Evolutionary conservation across 2,797 vertebrate species (phyloP), one percentile per base, ranked within the genome.

Genomic region (Gobio occitaniae): DNA sequence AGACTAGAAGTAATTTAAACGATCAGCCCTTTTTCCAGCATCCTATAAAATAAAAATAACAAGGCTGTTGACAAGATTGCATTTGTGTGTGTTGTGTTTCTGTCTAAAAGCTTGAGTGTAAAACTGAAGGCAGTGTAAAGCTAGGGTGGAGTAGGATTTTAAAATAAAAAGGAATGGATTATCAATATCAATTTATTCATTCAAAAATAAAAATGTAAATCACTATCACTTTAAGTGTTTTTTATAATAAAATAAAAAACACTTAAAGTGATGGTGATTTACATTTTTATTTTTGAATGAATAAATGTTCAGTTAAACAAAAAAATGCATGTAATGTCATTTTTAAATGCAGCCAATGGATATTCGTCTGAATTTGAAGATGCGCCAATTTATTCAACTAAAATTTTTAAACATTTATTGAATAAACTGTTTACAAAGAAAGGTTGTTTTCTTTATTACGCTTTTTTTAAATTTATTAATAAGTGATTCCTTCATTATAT

Each of bases 11-110:
- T 71, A 48, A 79, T 79, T 68, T n/a, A 54, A 68, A 41, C 56
- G 16, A 66, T 68, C 29, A 21, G 36, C 44, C 13, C 63, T 38
- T 77, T 59, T 69, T 79, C 63, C 78, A 80, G 47, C 29, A 16
- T 68, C 47, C 44, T 38, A 80, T 80, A 80, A 80, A 69, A 80
- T 36, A 32, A 29, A 61, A 78, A 78, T 61, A 78, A 78, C 75
- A 78, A 61, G 75, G 38, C n/a, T 61, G 75, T 78, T 78, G 75
- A 78, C 54, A 79, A 79, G 76, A 78, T 65, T 78, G 59, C 38
- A 63, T 63, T 47, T 63, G 38, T 78, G 76, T 65, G 8, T 48
- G 47, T 19, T 21, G 25, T 65, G 76, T 78, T n/a, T 76, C 50
- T 54, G 17, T 56, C 13, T 47, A 19, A 78, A 65, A 25, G 38